Evolutionary conservation across 2,113 vertebrate genomes (phyloP).

Genomic region (Promerops cafer): DNA sequence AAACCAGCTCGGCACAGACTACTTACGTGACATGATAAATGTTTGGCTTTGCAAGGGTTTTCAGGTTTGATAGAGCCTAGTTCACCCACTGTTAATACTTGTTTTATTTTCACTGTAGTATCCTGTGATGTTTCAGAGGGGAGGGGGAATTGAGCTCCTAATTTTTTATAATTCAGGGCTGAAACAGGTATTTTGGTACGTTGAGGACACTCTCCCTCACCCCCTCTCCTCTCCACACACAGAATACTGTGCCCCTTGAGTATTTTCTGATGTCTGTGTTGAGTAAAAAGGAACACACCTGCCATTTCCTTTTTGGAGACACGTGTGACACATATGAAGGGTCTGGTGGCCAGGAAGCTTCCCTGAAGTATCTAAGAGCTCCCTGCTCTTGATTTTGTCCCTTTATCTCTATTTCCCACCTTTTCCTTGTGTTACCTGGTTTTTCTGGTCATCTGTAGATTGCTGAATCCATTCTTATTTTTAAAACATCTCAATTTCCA

Average conservation of each 20-base stretch:
- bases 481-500: not conserved
- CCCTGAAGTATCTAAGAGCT: not conserved
- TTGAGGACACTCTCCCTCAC: not conserved
- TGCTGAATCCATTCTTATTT: not conserved
- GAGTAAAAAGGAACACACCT: not conserved
- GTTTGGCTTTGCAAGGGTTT: not conserved
- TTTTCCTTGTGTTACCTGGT: not conserved
- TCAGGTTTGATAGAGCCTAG: not conserved
- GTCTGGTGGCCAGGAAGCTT: not conserved
- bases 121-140: not conserved
- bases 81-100: not conserved
- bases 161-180: not conserved
- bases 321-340: fast-evolving
- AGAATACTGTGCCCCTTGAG: not conserved
- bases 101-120: not conserved
- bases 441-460: not conserved
- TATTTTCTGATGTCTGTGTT: not conserved
- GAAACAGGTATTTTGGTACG: not conserved
- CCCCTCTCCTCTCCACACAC: not conserved
- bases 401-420: not conserved
- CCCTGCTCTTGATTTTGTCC: not conserved
- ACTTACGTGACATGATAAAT: not conserved
- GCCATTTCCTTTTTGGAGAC: not conserved
- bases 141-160: not conserved
- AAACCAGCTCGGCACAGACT: not conserved